Base-by-base conservation (phyloP, 2,888 invertebrate genomes). In the Pycnomerus fuliginosus region DNA sequence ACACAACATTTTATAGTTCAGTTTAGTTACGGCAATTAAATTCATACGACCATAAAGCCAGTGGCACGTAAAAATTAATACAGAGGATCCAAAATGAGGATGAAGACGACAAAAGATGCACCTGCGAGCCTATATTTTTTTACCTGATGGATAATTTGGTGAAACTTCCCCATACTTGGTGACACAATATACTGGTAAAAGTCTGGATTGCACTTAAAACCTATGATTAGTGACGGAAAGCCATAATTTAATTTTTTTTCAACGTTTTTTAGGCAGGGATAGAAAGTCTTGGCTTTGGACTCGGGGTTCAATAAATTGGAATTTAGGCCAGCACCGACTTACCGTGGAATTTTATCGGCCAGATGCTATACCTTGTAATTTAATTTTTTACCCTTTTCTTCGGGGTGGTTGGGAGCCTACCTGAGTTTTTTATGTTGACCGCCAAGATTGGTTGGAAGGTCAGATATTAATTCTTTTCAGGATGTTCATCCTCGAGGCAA, bases 111-210 rank as follows among this genome's bases (percentile, higher is more conserved):
- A 29, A 27, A 30, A 15, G 8, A 23, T 29, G 30, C 45, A 45
- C 45, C 45, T 45, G 45, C 39, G 31, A 16, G 13, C 16, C 16
- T n/a, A n/a, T n/a, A n/a, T 13, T 17, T 37, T 44, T 44, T 16
- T 44, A 38, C 44, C 44, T 44, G n/a, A n/a, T n/a, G 37, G 7
- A 43, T 43, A 43, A 43, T 37, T 43, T 36, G 22, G 15, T 17
- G 23, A 41, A 42, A 28, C 16, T 10, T 10, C 27, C 11, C 4
- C 4, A 27, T 27, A 17, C 34, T 31, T 38, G 45, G 31, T 40
- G 39, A 45, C 39, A 45, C 34, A 44, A 38, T 32, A 38, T 36
- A 30, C 29, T 16, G 16, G 17, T 16, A 22, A 17, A 23, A 22
- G 14, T 16, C 25, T 13, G 28, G 34, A 41, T 41, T 41, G 34